These are phyloP conservation scores for Theocolax elegans DNA, from an alignment of 1,140 invertebrate species.

Conservation along the genomic window DNA sequence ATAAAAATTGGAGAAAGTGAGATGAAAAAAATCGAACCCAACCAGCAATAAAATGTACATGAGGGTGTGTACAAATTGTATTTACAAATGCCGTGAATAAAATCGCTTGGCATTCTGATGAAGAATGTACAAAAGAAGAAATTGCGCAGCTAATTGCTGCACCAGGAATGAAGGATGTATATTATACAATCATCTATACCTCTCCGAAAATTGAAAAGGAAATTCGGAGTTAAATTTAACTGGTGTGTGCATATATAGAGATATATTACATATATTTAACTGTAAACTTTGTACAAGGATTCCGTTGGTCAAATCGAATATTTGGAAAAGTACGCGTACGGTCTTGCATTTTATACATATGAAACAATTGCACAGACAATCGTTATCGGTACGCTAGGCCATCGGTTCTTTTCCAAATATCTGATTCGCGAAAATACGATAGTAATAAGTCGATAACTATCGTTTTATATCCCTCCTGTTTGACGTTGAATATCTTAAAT, in stretches of 20 bases:
- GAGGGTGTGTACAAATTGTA: background rate
- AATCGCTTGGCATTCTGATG: too few relatives aligned
- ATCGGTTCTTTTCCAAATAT: slow-evolving; percentile 50
- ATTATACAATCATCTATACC: background rate
- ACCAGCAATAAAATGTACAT: background rate
- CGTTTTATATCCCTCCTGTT: background rate
- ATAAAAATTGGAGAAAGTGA: too few relatives aligned
- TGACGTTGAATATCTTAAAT: background rate
- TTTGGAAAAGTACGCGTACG: slow-evolving; percentile 49
- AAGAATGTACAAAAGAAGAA: slow-evolving; percentile 35
- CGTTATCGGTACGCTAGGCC: slow-evolving; percentile 18
- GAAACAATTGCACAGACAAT: slow-evolving; percentile 15
- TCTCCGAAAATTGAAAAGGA: background rate
- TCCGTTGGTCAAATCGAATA: slow-evolving; percentile 46
- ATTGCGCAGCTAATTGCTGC: background rate
- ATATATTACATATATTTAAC: slow-evolving; percentile 34
- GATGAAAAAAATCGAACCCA: slow-evolving; percentile 9
- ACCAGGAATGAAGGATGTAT: slow-evolving; percentile 29
- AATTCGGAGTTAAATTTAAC: background rate
- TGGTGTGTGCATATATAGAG: background rate
- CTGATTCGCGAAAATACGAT: slow-evolving; percentile 38
- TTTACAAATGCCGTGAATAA: too few relatives aligned
- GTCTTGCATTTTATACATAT: slow-evolving; percentile 12
- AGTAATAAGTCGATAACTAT: slow-evolving; percentile 2
- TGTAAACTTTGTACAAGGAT: slow-evolving; percentile 29